phyloP scores from a whole-genome alignment of 1,140 invertebrate species.

The Euura lappo region DNA sequence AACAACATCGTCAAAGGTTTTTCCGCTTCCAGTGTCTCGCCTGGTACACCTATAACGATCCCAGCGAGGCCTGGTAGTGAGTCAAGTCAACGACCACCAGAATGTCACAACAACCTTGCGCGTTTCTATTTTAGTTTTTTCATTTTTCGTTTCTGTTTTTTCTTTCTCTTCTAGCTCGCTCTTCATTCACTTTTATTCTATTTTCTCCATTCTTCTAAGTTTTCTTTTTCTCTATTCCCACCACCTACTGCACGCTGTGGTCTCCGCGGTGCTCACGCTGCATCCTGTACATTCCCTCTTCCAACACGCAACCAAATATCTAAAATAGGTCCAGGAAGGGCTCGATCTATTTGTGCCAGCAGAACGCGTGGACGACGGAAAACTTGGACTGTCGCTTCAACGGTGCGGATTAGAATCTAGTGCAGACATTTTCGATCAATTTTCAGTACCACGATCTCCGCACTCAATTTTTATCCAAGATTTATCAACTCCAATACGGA shows the following conservation, averaged over 20 bases:
- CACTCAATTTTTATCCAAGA: too few species aligned
- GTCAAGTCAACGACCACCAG: neutral
- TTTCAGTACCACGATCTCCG: too few species aligned
- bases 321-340: constrained; percentile 6
- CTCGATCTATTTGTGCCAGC: neutral
- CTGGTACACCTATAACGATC: neutral
- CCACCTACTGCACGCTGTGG: neutral
- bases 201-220: neutral
- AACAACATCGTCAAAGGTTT: constrained; percentile 3
- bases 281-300: neutral
- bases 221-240: neutral
- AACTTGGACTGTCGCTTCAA: neutral
- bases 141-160: neutral
- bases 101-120: constrained; percentile 6
- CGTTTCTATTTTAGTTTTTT: neutral
- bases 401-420: too few species aligned
- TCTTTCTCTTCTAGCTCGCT: neutral
- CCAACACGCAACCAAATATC: neutral
- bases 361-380: neutral
- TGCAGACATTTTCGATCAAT: too few species aligned
- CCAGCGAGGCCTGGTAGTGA: neutral
- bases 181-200: neutral
- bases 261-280: neutral
- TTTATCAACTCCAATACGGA: too few species aligned
- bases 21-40: neutral